Evolutionary conservation across 2,888 invertebrate genomes (phyloP), one percentile per base, ranked within the genome.

Genomic region (Nudaria mundana): DNA sequence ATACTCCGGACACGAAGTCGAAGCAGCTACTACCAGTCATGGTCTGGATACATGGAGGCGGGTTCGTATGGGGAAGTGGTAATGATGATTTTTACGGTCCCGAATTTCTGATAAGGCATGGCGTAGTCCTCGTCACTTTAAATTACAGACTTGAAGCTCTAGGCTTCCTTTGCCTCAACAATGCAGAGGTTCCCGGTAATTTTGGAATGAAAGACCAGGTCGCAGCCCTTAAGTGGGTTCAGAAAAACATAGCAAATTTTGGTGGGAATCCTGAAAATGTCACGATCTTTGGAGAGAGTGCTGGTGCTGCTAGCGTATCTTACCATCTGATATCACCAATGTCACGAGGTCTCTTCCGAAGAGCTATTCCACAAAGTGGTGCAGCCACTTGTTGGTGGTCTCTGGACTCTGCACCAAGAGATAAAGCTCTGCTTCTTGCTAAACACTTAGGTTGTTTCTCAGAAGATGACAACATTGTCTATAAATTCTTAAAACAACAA

Each of bases 281-380:
- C 0, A 88, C 87, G 0, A 77, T 88, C 29, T 86, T 86, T 44
- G 88, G 89, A 0, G 80, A 85, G 55, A 88, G 88, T 39, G 80
- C 79, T 11, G 87, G 88, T 8, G 80, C 57, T 0, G 74, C 60
- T 0, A 67, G 76, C 29, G 71, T 76, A 0, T 58, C 66, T 0
- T 79, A 60, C 24, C 87, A 85, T 52, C 53, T 87, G 5, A 44
- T 83, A 13, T 89, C 89, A 1, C 85, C 86, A 0, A 81, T 88
- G 81, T 72, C 74, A 5, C 76, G 74, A 64, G 84, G 80, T 1
- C 61, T 89, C 0, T 87, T 86, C 14, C 71, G 69, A 22, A 73
- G 74, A 48, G 84, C 90, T 1, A 94, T 95, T 26, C 84, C 92
- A 1, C 93, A 94, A 63, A 94, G 94, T 56, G 95, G 94, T 0